A percentile compares a stretch with the other conserved stretches of the same genome.
Evolutionary conservation across 2,888 invertebrate genomes (phyloP).

Genomic region (Serripes groenlandicus): DNA sequence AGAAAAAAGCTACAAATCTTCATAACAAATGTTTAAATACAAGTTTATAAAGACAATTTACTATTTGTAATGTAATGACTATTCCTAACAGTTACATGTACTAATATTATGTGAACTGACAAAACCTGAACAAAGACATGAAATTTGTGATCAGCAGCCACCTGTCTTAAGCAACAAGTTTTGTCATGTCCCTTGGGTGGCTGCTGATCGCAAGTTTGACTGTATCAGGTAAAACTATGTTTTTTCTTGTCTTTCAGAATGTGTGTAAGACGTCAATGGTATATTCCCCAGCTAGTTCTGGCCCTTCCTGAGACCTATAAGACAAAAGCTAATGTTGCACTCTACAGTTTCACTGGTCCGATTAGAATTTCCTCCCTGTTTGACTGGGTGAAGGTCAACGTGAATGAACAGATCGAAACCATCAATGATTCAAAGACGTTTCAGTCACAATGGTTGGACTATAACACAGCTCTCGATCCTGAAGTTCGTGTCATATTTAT

Average conservation of each 20-base stretch:
- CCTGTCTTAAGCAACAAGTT: no score
- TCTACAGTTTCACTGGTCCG: constrained; percentile 85
- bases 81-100: no score
- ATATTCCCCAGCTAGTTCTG: constrained; percentile 86
- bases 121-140: no score
- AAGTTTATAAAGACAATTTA: no score
- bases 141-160: no score
- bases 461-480: constrained; percentile 71
- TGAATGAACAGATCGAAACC: constrained; percentile 86
- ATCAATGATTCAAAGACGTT: constrained; percentile 84
- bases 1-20: no score
- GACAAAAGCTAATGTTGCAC: constrained; percentile 87
- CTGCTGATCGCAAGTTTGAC: not conserved
- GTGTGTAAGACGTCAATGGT: constrained; percentile 87
- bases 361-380: constrained; percentile 84
- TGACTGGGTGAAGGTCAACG: constrained; percentile 87
- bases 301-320: constrained; percentile 87
- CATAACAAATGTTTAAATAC: no score
- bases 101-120: no score
- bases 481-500: constrained; percentile 86
- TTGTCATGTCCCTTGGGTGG: no score
- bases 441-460: constrained; percentile 83
- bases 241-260: constrained; percentile 83
- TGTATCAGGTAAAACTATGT: not conserved
- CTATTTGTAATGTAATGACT: no score